Evolutionary conservation across 2,888 invertebrate species (phyloP), one percentile per base, ranked within the genome.

Genomic region (Lasioglossum morio): DNA sequence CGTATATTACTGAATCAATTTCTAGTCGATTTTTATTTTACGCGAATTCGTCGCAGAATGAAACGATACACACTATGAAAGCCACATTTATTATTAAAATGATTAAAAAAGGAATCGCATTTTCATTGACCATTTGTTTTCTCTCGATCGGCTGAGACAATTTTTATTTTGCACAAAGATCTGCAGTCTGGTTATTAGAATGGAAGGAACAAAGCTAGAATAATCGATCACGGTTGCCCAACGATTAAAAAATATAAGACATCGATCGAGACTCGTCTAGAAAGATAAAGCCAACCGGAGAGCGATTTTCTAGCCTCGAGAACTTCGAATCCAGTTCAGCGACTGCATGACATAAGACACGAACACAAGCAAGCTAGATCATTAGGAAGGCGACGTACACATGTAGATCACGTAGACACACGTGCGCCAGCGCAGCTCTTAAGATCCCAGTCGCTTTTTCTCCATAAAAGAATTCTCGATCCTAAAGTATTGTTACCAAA

Each of bases 401-500:
- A n/a, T n/a, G n/a, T 27, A 27, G 69, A 8, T 66, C 34, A 37
- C 37, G 8, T 8, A 48, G 48, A 10, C 69, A 30, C n/a, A 27
- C 57, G 40, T 14, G 40, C 27, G 75, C 48, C 48, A 43, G 48
- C 60, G 70, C 7, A 37, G 19, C n/a, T 63, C 53, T 63, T 19
- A 19, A 34, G 80, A 46, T 74, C 73, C 72, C 79, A 63, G 72
- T 84, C 72, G 81, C 82, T 84, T 88, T 89, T 84, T 23, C 81
- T 82, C 74, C 81, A 85, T 72, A 72, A 89, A 85, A 88, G 87
- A 91, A 90, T 89, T 91, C 90, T 88, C 85, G 86, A 30, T 75
- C 77, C 81, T 81, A 89, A 87, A 74, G 89, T 83, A 66, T 66
- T 66, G 34, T 66, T 30, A 19, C 3, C 0, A 3, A 16, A 60